These are phyloP conservation scores for Eledona agricola DNA, from an alignment of 2,888 invertebrate species.

Conservation along the genomic window DNA sequence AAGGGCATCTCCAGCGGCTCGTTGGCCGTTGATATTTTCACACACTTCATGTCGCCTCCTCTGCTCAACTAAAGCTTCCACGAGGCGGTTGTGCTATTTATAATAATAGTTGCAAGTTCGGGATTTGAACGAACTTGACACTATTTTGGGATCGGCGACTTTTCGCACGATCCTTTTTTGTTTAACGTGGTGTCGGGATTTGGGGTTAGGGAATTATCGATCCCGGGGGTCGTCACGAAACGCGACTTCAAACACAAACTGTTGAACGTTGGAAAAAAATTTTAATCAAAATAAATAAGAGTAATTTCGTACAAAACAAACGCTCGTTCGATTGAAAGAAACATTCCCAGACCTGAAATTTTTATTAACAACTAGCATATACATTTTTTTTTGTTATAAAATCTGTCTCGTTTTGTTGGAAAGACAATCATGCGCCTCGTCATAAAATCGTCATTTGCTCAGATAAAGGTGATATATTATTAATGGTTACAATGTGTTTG, in stretches of 20 bases:
- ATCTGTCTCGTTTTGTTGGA: slow-evolving; percentile 45
- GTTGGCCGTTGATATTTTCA: slow-evolving; percentile 59
- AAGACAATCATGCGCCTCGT: slow-evolving; percentile 44
- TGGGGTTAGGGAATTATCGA: slow-evolving; percentile 30
- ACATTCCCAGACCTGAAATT: slow-evolving; percentile 60
- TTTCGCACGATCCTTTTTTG: slow-evolving; percentile 37
- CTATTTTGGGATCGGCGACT: slow-evolving; percentile 28
- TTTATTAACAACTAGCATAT: slow-evolving; percentile 64
- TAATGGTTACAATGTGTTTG: slow-evolving; percentile 44
- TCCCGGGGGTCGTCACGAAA: too few species aligned
- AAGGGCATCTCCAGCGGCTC: slow-evolving; percentile 68
- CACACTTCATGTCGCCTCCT: slow-evolving; percentile 58
- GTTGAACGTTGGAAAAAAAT: too few species aligned
- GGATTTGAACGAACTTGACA: slow-evolving; percentile 31
- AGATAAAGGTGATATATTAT: slow-evolving; percentile 46
- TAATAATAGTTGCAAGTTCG: slow-evolving; percentile 5
- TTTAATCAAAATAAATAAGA: too few species aligned
- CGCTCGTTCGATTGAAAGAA: slow-evolving; percentile 4
- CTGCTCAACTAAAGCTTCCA: slow-evolving; percentile 10
- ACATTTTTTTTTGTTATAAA: slow-evolving; percentile 59
- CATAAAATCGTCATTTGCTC: slow-evolving; percentile 39
- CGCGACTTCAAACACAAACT: too few species aligned
- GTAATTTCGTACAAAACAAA: too few species aligned
- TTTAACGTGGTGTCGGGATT: slow-evolving; percentile 47
- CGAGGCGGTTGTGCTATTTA: slow-evolving; percentile 23